A percentile compares a stretch with the other conserved stretches of the same genome.
Evolutionary conservation across 2,888 invertebrate species (phyloP).

Genomic region (Catocala fraxini): DNA sequence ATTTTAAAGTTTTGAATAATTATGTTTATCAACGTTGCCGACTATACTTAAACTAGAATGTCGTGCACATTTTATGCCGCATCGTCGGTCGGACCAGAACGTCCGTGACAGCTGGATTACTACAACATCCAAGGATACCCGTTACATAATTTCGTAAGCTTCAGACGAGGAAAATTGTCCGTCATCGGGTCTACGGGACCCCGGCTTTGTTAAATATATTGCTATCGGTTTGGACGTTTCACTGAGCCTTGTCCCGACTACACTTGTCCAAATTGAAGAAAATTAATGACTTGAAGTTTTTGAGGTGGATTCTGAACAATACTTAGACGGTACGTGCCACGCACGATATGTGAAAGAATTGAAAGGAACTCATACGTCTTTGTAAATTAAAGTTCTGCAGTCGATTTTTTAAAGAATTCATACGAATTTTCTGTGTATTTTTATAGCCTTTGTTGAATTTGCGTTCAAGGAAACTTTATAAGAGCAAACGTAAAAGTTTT

Average conservation of each 20-base stretch:
- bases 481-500: too few relatives aligned
- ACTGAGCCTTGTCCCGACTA: conserved; percentile 14
- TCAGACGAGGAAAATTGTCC: conserved; percentile 23
- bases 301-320: conserved; percentile 19
- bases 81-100: too few relatives aligned
- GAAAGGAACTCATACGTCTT: conserved; percentile 28
- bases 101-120: neutral
- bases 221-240: conserved; percentile 13
- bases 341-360: conserved; percentile 27
- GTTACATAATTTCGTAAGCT: conserved; percentile 23
- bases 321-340: neutral
- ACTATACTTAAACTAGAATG: too few relatives aligned
- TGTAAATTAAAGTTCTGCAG: conserved; percentile 21
- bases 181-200: conserved; percentile 14
- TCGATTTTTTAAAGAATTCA: conserved; percentile 24
- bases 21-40: too few relatives aligned
- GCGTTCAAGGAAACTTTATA: too few relatives aligned
- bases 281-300: conserved; percentile 35
- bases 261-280: conserved; percentile 19
- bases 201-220: conserved; percentile 23
- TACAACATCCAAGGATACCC: conserved; percentile 6
- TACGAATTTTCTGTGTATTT: conserved; percentile 19
- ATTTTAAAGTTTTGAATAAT: too few relatives aligned
- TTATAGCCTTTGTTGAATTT: conserved; percentile 20
- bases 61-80: too few relatives aligned